These are phyloP conservation scores for Schlechtendalia chinensis DNA, from an alignment of 1,140 invertebrate species.

Conservation along the genomic window DNA sequence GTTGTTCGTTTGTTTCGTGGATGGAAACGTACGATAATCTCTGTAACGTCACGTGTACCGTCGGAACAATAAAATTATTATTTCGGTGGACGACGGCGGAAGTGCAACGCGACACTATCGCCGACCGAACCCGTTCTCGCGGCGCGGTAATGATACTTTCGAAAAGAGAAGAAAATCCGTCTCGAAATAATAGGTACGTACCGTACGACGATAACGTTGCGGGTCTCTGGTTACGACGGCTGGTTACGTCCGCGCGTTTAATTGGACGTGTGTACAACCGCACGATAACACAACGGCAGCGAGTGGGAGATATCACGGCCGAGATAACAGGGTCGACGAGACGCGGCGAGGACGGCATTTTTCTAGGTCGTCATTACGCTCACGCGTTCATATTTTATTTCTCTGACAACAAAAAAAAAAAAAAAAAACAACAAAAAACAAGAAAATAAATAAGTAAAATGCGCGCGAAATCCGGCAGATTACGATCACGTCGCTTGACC, in stretches of 20 bases:
- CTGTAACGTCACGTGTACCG: no score
- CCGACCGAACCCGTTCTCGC: constrained; percentile 7
- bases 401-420: neutral
- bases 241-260: neutral
- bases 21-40: no score
- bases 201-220: neutral
- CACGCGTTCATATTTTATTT: neutral
- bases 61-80: no score
- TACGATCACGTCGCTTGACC: no score
- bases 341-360: no score
- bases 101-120: no score
- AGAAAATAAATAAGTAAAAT: no score
- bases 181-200: neutral
- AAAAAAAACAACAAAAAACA: neutral
- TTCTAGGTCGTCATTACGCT: neutral
- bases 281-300: neutral
- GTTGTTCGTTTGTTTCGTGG: no score
- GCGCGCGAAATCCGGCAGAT: neutral
- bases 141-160: neutral
- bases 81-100: no score
- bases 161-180: neutral
- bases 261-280: neutral
- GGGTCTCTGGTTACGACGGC: no score
- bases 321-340: neutral
- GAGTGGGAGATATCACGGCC: neutral